Base-by-base conservation (phyloP, 92 coral and sea anemone species). In the Pocillopora meandrina region DNA sequence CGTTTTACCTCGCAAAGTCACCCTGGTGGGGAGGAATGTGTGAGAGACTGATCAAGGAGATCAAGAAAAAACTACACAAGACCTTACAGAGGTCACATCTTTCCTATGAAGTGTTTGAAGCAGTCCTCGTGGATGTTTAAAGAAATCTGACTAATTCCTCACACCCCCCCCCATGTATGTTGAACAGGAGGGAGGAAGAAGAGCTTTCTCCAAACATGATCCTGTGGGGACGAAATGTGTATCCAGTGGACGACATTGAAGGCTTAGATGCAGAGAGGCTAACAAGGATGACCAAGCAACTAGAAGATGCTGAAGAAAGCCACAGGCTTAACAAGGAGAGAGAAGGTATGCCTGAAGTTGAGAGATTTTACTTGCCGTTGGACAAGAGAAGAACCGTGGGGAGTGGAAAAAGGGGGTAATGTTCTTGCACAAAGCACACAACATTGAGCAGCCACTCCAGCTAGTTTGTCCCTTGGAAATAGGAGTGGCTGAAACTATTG, bases 311-410 rank as follows among this genome's bases (percentile, higher is more conserved):
- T 21, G 72, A 57, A 36, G 75, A 92, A 74, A 77, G 82, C 49
- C 95, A 92, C 33, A 82, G 92, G 19, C 59, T 86, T 26, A 70
- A 84, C 66, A 89, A 79, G 65, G 74, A 75, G 21, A 33, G 15
- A 10, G 55, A 34, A 61, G 17, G 57, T 59, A 56, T 62, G 19
- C 93, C 93, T 56, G 84, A 87, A 17, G 84, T 10, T 91, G 93
- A 57, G 93, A 92, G 61, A 66, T 89, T 64, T 88, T 92, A 18
- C 83, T 92, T 0, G 12, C 89, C 20, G 84, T 92, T 26, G 93
- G 93, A 5, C 93, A 92, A 21, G 93, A 79, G 64, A 92, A 92
- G 77, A 92, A 92, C 72, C 10, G 91, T 65, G 90, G 88, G n/a
- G 76, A 84, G 64, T 91, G 94, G 92, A 88, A 67, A 84, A 88